These are phyloP conservation scores for Eucidaris tribuloides DNA, from an alignment of 35 echinoderm and acorn worm genomes.

Conservation along the genomic window DNA sequence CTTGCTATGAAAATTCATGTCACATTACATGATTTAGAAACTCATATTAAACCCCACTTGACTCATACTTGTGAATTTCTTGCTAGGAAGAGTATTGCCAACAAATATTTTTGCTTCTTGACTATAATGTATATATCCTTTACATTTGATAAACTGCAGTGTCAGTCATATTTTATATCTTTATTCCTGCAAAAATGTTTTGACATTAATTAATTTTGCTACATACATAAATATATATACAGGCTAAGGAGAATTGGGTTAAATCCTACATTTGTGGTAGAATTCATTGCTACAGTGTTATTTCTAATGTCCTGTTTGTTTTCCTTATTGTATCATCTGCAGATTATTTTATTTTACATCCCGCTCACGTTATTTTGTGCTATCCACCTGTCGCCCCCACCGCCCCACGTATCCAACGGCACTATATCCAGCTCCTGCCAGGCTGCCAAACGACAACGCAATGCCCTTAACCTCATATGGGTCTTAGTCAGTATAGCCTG, in stretches of 20 bases:
- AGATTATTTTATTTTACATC: not conserved
- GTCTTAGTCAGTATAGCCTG: not conserved
- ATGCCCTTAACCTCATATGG: not conserved
- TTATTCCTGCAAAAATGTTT: no score
- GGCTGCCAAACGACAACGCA: not conserved
- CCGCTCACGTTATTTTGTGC: slow-evolving; percentile 8
- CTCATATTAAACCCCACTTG: no score
- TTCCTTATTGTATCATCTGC: not conserved
- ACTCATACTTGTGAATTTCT: no score
- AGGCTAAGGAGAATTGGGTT: not conserved
- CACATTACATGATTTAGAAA: no score
- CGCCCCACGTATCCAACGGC: slow-evolving; percentile 7
- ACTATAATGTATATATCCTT: no score
- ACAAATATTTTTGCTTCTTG: no score
- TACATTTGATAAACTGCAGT: no score
- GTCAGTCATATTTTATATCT: no score
- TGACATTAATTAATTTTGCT: not conserved
- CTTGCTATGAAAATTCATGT: no score
- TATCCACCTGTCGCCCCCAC: not conserved
- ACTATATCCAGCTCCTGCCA: not conserved
- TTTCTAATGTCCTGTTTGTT: not conserved
- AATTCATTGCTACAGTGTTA: not conserved
- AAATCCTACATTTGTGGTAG: not conserved
- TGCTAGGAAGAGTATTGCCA: no score
- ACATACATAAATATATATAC: not conserved